Evolutionary conservation across 2,888 invertebrate species (phyloP), one percentile per base, ranked within the genome.

Genomic region (Drosophila seclusa): DNA sequence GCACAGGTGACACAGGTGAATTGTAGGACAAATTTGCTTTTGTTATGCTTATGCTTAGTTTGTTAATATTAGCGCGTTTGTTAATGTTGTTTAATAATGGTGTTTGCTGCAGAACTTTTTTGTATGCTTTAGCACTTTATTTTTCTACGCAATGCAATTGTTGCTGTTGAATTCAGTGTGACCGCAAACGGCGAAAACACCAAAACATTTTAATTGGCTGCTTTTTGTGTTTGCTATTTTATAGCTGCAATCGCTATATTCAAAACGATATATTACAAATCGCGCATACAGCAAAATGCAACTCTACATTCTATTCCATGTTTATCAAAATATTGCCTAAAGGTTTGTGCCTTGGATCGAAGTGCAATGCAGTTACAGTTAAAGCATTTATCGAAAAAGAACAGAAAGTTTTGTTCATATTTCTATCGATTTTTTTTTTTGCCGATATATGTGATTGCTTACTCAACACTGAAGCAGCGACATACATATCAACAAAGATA

Each of bases 71-170:
- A 53, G 66, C 64, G 78, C 64, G 38, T 50, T 49, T 45, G n/a
- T 67, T 57, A 24, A 29, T 24, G 31, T 24, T 45, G 34, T 16
- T 54, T 7, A 57, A 64, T 63, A 62, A 36, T 62, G 38, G 59
- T 29, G 38, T 21, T 59, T 31, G 42, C 21, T 53, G 13, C 18
- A 49, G 38, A 67, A 60, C 52, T 66, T 50, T 38, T 45, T 34
- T 45, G 42, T 67, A 64, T 49, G 45, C 42, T 63, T 59, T 38
- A 75, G 61, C 66, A 67, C 69, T 78, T 76, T 78, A 78, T 76
- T 75, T 80, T 80, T 79, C 83, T 75, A 82, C 79, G 71, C 83
- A 79, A 78, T 72, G 83, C 80, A 82, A 82, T 82, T 82, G 87
- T 82, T 86, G 87, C 87, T 82, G 77, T 86, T 70, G 31, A 42